Base-by-base conservation (phyloP, 1,140 invertebrate species). In the Hesperophylax magnus region DNA sequence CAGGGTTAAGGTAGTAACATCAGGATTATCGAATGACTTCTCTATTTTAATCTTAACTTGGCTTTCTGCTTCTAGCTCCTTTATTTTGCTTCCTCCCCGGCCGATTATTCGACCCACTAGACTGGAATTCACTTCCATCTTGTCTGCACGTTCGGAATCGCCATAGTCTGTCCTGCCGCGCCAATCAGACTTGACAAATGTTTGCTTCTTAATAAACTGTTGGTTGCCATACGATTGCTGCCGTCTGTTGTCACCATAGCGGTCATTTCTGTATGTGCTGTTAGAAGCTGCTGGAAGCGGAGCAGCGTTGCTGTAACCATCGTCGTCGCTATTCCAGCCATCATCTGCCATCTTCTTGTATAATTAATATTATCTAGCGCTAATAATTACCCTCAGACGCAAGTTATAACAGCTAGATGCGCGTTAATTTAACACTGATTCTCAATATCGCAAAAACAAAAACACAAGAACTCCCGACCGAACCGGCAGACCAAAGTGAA, bases 1-100 rank as follows among this genome's bases (percentile, higher is more conserved):
- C 20, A 94, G 82, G 27, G 85, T 91, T 1, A 93, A 85, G 22
- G 88, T 74, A 2, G 91, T 91, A 27, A 88, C 85, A n/a, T 86
- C 85, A n/a, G 86, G 85, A 61, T 78, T 84, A 18, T 88, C 86
- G 81, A 90, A 86, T 5, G 87, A 88, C 31, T 89, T 87, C 84
- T 87, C 85, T 1, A 90, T 87, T 83, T 87, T 87, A 5, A 90
- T 86, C 84, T 86, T 87, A 0, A 87, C 86, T 1, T 88, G 84
- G 17, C 87, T 86, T 47, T 89, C 87, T 74, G 71, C 89, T 87
- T 95, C 90, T 0, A 97, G 85, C 84, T 95, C 93, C 84, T 90
- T 91, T n/a, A 96, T 96, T 87, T 94, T 95, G 2, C 88, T 90
- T 1, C 95, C 95, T 53, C 94, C 93, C 88, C 91, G 93, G 0